Base-by-base conservation (phyloP, 2,888 invertebrate species). In the Oligia fasciuncula region DNA sequence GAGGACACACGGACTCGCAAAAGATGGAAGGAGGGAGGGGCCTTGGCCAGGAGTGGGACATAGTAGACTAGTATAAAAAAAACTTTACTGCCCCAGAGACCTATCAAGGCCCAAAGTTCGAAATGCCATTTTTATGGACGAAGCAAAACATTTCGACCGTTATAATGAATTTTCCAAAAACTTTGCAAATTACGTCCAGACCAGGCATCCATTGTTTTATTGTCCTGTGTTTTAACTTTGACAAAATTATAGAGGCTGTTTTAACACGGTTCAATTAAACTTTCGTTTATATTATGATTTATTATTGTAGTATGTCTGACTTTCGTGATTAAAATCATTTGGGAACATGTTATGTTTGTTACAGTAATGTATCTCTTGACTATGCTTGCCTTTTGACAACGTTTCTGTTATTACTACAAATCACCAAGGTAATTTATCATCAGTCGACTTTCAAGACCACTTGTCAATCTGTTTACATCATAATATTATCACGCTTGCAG, bases 191-290 rank as follows among this genome's bases (percentile, higher is more conserved):
- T 49, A 75, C 66, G 49, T 76, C n/a, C 60, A 76, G n/a, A 3
- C 40, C 29, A 23, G 40, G 35, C 57, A 66, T 63, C 14, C 54
- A 77, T 79, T 79, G 40, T 35, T 72, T 85, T 75, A 82, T 70
- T 76, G 68, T 77, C 40, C 71, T 4, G 35, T 35, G 57, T 69
- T 46, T 51, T 40, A 73, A 77, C 54, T 77, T 85, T 40, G 40
- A 63, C 54, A 67, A 75, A n/a, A 60, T 63, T 74, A 4, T 73
- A 67, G 49, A 66, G 60, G 62, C 4, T 81, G 81, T 77, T 81
- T 60, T 65, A 76, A 76, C 78, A 81, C 40, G 73, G 23, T 67
- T 49, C 51, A 82, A 73, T 85, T 79, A 72, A 77, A 82, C 63
- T 77, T 79, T 73, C 14, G 5, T 19, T 40, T 14, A 14, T 71